A percentile compares a stretch with the other conserved stretches of the same genome.
Evolutionary conservation across 2,113 vertebrate genomes (phyloP).

Genomic region (Rhea pennata): DNA sequence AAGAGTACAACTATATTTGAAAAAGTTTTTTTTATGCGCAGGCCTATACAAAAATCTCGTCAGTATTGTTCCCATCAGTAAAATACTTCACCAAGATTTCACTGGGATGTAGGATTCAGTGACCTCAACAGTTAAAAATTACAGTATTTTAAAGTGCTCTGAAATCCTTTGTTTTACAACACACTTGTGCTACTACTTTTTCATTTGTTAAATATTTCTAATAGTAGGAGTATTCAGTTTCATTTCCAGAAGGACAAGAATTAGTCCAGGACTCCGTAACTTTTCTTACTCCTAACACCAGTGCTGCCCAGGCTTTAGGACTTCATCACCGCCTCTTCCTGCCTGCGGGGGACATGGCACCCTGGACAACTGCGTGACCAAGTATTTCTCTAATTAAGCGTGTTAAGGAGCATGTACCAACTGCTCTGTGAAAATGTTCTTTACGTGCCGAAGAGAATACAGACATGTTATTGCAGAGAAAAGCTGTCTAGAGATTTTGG

Average conservation of each 20-base stretch:
- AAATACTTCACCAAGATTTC: neutral
- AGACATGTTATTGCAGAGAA: neutral
- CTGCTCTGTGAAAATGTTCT: neutral
- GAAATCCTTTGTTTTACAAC: neutral
- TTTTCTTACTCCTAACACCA: neutral
- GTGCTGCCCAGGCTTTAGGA: neutral
- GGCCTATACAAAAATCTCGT: neutral
- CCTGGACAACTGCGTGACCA: neutral
- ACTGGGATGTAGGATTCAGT: neutral
- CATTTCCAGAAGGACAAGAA: neutral
- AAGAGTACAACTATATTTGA: neutral
- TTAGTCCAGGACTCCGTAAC: neutral
- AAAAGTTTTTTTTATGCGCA: neutral
- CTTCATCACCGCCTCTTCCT: neutral
- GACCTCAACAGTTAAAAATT: neutral
- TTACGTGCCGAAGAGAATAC: neutral
- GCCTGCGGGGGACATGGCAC: neutral
- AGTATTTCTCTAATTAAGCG: neutral
- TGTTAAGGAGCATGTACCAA: neutral
- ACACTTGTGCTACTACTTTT: neutral
- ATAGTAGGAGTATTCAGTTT: neutral
- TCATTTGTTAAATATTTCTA: neutral
- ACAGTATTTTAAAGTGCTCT: neutral
- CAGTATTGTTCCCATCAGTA: neutral
- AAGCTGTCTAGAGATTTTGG: neutral